Conservation (phyloP, 2,797 vertebrate genomes). For the Chrysocyon brachyurus region DNA sequence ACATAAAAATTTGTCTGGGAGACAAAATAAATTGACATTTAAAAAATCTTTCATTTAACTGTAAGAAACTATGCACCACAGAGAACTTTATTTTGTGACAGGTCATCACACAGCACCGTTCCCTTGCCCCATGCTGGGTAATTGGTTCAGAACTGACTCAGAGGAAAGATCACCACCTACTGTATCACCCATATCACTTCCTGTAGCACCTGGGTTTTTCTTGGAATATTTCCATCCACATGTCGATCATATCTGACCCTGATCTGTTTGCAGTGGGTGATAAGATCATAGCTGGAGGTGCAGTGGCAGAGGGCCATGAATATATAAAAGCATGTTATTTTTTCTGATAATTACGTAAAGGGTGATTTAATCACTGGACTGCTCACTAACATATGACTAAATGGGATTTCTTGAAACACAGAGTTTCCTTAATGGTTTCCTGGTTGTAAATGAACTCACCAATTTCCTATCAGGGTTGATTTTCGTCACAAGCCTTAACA, state of each 20-base stretch:
- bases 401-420: conserved; percentile 69
- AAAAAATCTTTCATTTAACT: neutral
- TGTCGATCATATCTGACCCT: conserved; percentile 80
- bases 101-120: neutral
- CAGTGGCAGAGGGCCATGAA: conserved; percentile 66
- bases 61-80: neutral
- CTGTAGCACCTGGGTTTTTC: conserved; percentile 88
- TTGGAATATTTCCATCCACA: conserved; percentile 86
- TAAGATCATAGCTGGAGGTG: conserved; percentile 83
- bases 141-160: conserved; percentile 80
- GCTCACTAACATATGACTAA: conserved; percentile 65
- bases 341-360: conserved; percentile 55
- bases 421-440: conserved; percentile 76
- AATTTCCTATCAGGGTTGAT: conserved; percentile 72
- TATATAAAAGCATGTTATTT: conserved; percentile 45
- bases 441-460: conserved; percentile 74
- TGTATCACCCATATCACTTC: conserved; percentile 84
- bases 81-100: conserved; percentile 17
- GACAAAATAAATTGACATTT: conserved; percentile 18
- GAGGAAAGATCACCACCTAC: conserved; percentile 84
- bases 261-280: conserved; percentile 84
- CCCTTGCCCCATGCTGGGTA: neutral
- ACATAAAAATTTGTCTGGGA: neutral
- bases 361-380: conserved; percentile 51
- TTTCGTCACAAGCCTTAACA: conserved; percentile 60